A percentile compares a stretch with the other conserved stretches of the same genome.
These are phyloP conservation scores for Pangasius macronema DNA, from an alignment of 2,797 vertebrate species.

Conservation along the genomic window DNA sequence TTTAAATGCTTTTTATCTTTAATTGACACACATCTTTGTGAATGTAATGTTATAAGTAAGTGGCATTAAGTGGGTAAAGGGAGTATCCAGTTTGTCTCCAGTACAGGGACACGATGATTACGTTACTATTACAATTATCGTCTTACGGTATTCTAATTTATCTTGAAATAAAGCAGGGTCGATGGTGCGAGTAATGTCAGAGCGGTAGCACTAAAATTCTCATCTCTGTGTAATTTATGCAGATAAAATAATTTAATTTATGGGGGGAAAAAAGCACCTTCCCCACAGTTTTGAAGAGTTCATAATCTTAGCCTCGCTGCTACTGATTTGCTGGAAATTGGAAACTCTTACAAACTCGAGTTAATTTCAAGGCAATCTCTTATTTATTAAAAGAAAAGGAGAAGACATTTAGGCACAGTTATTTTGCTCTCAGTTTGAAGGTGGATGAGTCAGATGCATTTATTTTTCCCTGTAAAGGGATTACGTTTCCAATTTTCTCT, in stretches of 20 bases:
- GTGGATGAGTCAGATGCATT: conserved; percentile 8
- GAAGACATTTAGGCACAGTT: neutral
- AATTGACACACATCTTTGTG: neutral
- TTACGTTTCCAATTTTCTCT: conserved; percentile 21
- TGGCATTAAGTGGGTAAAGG: neutral
- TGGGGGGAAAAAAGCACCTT: neutral
- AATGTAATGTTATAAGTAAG: neutral
- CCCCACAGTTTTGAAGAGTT: neutral
- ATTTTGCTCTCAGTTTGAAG: neutral
- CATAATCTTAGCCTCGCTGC: neutral
- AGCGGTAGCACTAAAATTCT: neutral
- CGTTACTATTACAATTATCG: too few relatives aligned
- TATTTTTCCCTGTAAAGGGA: conserved; percentile 12
- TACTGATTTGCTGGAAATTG: neutral
- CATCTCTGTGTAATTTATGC: neutral
- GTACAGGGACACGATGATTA: too few relatives aligned
- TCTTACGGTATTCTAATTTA: too few relatives aligned
- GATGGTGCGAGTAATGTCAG: neutral
- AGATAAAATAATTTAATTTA: neutral
- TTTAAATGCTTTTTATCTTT: neutral
- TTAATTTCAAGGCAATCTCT: conserved; percentile 22
- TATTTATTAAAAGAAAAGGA: conserved; percentile 23
- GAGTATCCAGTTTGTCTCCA: too few relatives aligned
- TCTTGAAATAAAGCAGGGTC: neutral
- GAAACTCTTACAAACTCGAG: neutral